phyloP scores from a whole-genome alignment of 1,140 invertebrate species.

The Trypoxylus dichotomus region DNA sequence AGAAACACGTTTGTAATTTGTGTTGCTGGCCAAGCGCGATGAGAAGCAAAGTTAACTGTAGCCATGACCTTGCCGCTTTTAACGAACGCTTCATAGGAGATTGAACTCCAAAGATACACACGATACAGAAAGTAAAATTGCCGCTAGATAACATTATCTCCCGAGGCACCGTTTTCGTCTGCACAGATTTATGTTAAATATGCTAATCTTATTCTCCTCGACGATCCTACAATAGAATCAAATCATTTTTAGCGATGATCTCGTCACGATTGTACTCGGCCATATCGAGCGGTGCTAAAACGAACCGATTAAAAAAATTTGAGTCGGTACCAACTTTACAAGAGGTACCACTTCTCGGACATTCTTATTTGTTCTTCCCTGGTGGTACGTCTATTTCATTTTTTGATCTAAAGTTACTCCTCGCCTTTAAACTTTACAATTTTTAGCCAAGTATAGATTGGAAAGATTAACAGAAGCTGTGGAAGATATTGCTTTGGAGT shows the following conservation, averaged over 20 bases:
- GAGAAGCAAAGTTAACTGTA: background rate
- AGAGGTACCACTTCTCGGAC: constrained; percentile 48
- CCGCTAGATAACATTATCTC: background rate
- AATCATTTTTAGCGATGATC: background rate
- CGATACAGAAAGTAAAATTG: background rate
- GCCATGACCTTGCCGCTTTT: background rate
- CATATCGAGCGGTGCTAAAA: background rate
- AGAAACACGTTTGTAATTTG: background rate
- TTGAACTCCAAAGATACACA: background rate
- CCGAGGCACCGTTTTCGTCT: background rate
- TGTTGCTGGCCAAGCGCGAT: background rate
- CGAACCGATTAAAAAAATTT: constrained; percentile 40
- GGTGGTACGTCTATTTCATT: constrained; percentile 43
- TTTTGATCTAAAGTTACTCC: background rate
- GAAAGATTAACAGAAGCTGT: constrained; percentile 52
- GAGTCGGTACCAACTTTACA: constrained; percentile 45
- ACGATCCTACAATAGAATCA: background rate
- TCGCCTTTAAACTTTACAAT: constrained; percentile 16
- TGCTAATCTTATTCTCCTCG: background rate
- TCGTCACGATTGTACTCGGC: background rate
- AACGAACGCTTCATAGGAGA: background rate
- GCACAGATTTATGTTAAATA: background rate
- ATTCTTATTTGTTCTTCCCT: constrained; percentile 51
- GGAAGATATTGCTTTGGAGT: constrained; percentile 43
- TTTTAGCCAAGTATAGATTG: constrained; percentile 47